Percentiles rank a stretch among this genome's conserved stretches.
These are phyloP conservation scores for Delichon dasypus DNA, from an alignment of 2,797 vertebrate species.

Conservation along the genomic window DNA sequence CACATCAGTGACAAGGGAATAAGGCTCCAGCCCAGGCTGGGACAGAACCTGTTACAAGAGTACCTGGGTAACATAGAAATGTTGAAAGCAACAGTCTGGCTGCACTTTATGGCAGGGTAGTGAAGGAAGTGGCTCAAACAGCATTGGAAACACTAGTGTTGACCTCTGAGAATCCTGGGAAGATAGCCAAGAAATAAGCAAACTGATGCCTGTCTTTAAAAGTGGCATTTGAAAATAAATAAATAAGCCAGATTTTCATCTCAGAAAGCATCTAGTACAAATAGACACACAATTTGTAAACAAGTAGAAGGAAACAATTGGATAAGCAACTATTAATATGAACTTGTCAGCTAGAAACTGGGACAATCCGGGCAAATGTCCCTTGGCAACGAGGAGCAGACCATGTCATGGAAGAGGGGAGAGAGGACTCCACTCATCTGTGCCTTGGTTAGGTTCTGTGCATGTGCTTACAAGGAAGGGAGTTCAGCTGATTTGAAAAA, in stretches of 20 bases:
- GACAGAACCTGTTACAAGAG: background rate
- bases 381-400: background rate
- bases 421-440: fast-evolving
- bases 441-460: background rate
- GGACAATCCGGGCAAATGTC: background rate
- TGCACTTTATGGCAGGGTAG: background rate
- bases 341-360: background rate
- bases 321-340: background rate
- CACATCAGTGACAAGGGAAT: background rate
- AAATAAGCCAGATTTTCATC: background rate
- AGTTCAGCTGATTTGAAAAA: background rate
- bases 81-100: background rate
- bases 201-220: background rate
- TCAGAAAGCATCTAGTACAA: background rate
- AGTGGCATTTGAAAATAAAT: background rate
- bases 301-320: background rate
- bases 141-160: fast-evolving
- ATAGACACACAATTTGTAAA: background rate
- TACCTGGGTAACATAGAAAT: background rate
- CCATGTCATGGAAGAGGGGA: background rate
- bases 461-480: fast-evolving
- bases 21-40: background rate
- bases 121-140: background rate
- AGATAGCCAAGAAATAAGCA: background rate
- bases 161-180: background rate